phyloP scores from a whole-genome alignment of 2,797 vertebrate genomes.

The Sebastes taczanowskii region DNA sequence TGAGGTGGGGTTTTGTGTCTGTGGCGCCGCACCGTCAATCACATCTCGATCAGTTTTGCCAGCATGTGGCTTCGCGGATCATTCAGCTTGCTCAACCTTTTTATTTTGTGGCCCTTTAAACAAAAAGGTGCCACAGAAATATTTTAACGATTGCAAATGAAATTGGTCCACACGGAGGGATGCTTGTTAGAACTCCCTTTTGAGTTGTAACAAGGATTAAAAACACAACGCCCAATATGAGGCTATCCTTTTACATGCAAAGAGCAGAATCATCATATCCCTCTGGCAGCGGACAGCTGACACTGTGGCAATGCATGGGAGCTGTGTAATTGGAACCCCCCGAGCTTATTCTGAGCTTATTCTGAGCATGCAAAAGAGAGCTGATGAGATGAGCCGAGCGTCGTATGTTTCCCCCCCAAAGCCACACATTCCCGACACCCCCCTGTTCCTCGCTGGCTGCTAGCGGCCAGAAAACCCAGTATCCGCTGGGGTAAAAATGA shows the following conservation, averaged over 20 bases:
- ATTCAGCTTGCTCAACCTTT: background rate
- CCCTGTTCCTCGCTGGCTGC: constrained; percentile 45
- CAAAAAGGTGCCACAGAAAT: constrained; percentile 13
- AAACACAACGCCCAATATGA: constrained; percentile 67
- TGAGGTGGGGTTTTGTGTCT: constrained; percentile 28
- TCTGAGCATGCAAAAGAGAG: constrained; percentile 82
- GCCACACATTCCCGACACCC: constrained; percentile 57
- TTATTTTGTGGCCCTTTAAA: background rate
- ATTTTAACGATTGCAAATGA: constrained; percentile 45
- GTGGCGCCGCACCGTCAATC: constrained; percentile 1
- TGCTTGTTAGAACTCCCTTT: constrained; percentile 35
- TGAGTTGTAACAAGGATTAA: constrained; percentile 68
- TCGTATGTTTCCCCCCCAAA: constrained; percentile 73
- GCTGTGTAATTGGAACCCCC: constrained; percentile 80
- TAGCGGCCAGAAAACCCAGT: constrained; percentile 40
- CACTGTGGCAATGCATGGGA: constrained; percentile 80
- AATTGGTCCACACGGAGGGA: background rate
- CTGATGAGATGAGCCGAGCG: constrained; percentile 72
- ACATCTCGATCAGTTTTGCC: background rate
- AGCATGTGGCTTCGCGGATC: background rate
- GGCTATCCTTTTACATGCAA: constrained; percentile 79
- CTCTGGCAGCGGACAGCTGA: constrained; percentile 77
- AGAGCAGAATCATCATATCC: constrained; percentile 83
- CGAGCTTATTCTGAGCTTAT: constrained; percentile 83
- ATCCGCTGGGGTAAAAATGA: constrained; percentile 68